Conservation (phyloP, 1,140 invertebrate genomes). For the Euborellia annulipes region DNA sequence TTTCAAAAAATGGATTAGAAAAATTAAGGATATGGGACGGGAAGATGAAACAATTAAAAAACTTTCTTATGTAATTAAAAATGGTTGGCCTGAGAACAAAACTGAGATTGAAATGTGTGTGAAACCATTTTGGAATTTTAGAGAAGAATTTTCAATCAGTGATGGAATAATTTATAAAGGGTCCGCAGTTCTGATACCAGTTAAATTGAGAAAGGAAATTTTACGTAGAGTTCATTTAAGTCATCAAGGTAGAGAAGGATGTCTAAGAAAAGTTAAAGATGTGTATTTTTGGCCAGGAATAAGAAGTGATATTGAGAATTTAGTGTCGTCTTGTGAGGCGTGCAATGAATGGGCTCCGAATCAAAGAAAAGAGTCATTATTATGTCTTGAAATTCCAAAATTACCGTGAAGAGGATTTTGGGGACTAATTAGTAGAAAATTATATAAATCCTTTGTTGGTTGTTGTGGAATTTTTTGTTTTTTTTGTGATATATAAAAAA, state of each 20-base stretch:
- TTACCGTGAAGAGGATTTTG: too few relatives aligned
- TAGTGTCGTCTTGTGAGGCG: neutral
- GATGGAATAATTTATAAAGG: neutral
- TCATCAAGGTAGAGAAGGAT: slow-evolving; percentile 4
- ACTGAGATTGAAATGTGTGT: neutral
- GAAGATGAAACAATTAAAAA: neutral
- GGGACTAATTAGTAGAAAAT: too few relatives aligned
- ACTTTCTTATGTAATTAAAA: neutral
- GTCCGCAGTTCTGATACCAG: neutral
- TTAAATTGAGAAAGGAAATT: neutral
- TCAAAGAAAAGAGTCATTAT: neutral
- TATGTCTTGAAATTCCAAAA: neutral
- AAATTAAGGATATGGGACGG: neutral
- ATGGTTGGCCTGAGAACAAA: neutral
- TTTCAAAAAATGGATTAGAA: neutral
- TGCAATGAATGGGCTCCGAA: neutral
- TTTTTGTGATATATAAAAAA: too few relatives aligned
- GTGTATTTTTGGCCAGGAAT: neutral
- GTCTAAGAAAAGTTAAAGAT: neutral
- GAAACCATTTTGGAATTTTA: neutral
- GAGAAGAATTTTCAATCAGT: neutral
- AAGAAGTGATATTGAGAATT: slow-evolving; percentile 1
- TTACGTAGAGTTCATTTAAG: neutral
- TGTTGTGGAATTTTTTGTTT: too few relatives aligned
- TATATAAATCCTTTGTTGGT: too few relatives aligned